Evolutionary conservation across 2,888 invertebrate species (phyloP).

Genomic region (Yponomeuta sedellus): DNA sequence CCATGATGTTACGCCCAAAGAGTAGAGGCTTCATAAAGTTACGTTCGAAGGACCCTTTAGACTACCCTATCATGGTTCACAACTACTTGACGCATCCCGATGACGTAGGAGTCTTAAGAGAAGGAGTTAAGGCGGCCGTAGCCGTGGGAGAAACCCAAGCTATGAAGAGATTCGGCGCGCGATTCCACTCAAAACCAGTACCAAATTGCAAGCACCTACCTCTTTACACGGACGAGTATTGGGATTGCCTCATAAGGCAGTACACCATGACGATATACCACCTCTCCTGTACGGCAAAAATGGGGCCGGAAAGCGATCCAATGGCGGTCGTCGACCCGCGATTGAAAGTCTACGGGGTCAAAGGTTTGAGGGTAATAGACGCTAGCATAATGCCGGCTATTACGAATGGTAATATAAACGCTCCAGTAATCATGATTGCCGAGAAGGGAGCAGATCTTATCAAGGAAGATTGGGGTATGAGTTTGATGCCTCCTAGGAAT

Average conservation of each 20-base stretch:
- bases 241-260: slow-evolving; percentile 89
- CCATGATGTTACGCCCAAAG: slow-evolving; percentile 93
- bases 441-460: slow-evolving; percentile 91
- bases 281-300: slow-evolving; percentile 88
- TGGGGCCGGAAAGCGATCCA: slow-evolving; percentile 86
- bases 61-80: slow-evolving; percentile 92
- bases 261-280: slow-evolving; percentile 94
- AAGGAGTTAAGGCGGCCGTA: slow-evolving; percentile 90
- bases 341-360: slow-evolving; percentile 84
- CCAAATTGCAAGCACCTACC: slow-evolving; percentile 90
- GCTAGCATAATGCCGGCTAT: slow-evolving; percentile 93
- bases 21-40: slow-evolving; percentile 88
- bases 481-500: slow-evolving; percentile 27
- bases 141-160: slow-evolving; percentile 88
- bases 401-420: slow-evolving; percentile 91
- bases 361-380: slow-evolving; percentile 88
- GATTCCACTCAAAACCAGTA: slow-evolving; percentile 82
- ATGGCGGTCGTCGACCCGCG: slow-evolving; percentile 89
- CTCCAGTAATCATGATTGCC: slow-evolving; percentile 91
- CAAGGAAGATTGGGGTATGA: slow-evolving; percentile 80
- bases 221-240: slow-evolving; percentile 88
- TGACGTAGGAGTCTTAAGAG: slow-evolving; percentile 88
- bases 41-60: slow-evolving; percentile 80
- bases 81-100: slow-evolving; percentile 93
- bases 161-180: slow-evolving; percentile 86